Percentiles rank a stretch among this genome's conserved stretches.
Evolutionary conservation across 2,797 vertebrate genomes (phyloP).

Genomic region (Typhlichthys subterraneus): DNA sequence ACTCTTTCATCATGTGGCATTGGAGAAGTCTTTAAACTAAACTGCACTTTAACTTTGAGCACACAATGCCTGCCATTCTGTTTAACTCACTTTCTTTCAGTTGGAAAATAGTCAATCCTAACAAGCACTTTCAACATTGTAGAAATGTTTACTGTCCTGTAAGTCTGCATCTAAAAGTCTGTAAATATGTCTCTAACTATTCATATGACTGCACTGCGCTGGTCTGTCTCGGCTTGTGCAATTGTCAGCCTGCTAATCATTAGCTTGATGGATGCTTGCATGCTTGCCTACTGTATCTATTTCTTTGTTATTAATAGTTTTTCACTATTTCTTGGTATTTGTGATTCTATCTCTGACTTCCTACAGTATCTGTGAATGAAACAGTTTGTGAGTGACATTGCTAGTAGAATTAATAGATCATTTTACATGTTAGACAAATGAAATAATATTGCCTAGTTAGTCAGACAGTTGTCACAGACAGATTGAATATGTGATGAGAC

Average conservation of each 20-base stretch:
- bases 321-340: too few species aligned
- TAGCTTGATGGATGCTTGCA: not conserved
- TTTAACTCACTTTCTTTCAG: constrained; percentile 35
- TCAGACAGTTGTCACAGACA: too few species aligned
- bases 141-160: constrained; percentile 14
- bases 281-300: not conserved
- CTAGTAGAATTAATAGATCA: too few species aligned
- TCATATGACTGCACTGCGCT: constrained; percentile 12
- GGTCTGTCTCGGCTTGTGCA: constrained; percentile 16
- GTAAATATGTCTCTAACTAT: constrained; percentile 30
- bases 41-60: constrained; percentile 65
- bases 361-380: too few species aligned
- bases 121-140: constrained; percentile 31
- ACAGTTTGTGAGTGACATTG: too few species aligned
- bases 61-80: constrained; percentile 53
- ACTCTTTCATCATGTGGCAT: constrained; percentile 69
- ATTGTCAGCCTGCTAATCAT: not conserved
- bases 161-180: constrained; percentile 12
- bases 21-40: constrained; percentile 54
- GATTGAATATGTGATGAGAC: too few species aligned
- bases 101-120: constrained; percentile 49
- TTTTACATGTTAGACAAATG: too few species aligned
- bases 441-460: too few species aligned
- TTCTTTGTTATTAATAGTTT: not conserved
- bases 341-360: too few species aligned